These are phyloP conservation scores for Phataginus tetradactyla DNA, from an alignment of 2,797 vertebrate genomes.

Conservation along the genomic window DNA sequence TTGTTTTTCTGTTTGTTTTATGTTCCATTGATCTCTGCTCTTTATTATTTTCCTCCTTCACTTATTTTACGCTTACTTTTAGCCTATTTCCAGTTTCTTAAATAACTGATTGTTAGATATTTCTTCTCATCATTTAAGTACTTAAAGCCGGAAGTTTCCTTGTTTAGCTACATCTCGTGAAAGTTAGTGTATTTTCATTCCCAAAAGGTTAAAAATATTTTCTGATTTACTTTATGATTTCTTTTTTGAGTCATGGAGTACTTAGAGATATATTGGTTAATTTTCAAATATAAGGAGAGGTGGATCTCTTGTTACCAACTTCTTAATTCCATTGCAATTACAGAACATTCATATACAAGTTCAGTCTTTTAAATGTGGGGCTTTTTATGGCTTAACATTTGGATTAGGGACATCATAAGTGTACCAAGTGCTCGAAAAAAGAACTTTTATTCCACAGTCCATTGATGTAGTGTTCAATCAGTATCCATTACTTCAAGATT, in stretches of 20 bases:
- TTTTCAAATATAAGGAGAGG: not conserved
- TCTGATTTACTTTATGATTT: not conserved
- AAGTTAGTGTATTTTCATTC: not conserved
- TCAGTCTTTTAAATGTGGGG: not conserved
- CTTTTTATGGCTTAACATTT: slow-evolving; percentile 10
- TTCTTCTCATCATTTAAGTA: not conserved
- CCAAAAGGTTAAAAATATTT: not conserved
- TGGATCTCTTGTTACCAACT: not conserved
- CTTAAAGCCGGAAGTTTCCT: not conserved
- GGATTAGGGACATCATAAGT: not conserved
- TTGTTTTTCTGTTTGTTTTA: not conserved
- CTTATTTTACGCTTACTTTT: slow-evolving; percentile 10
- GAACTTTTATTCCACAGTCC: not conserved
- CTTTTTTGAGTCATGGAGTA: not conserved
- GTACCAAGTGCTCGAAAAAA: not conserved
- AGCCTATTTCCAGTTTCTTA: not conserved
- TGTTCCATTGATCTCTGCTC: not conserved
- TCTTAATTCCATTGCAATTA: not conserved
- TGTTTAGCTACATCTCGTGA: not conserved
- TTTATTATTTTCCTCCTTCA: not conserved
- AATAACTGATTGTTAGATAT: not conserved
- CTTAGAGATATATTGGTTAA: not conserved
- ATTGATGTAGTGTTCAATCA: not conserved
- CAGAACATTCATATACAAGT: not conserved
- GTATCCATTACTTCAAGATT: not conserved